These are phyloP conservation scores for Etheostoma cragini DNA, from an alignment of 2,113 vertebrate species.

Conservation along the genomic window DNA sequence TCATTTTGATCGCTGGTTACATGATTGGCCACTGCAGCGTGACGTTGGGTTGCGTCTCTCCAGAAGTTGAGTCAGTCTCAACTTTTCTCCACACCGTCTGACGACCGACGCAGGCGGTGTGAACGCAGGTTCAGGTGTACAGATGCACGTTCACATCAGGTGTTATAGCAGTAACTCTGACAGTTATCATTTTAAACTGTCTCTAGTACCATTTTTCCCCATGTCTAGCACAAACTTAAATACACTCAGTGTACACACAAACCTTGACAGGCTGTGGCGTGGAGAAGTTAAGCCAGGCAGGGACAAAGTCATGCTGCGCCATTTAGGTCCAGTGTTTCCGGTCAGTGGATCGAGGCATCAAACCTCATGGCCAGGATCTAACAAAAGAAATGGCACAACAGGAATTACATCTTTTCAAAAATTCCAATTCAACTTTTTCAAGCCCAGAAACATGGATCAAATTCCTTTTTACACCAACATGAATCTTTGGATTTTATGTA, in stretches of 20 bases:
- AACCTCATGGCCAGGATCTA: slow-evolving; percentile 99
- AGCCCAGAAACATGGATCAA: not conserved
- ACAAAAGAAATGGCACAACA: not conserved
- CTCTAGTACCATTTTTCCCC: not conserved
- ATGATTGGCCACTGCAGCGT: too few species aligned
- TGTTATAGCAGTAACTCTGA: not conserved
- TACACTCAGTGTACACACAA: not conserved
- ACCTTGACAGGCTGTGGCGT: slow-evolving; percentile 99
- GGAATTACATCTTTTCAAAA: not conserved
- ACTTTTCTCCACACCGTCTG: too few species aligned
- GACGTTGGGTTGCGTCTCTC: too few species aligned
- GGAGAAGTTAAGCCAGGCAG: slow-evolving; percentile 99
- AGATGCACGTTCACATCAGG: not conserved
- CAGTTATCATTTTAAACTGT: not conserved
- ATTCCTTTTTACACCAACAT: not conserved
- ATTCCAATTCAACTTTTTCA: not conserved
- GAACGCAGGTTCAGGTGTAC: not conserved
- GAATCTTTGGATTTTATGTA: slow-evolving; percentile 1
- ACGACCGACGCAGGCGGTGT: too few species aligned
- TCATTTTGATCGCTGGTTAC: too few species aligned
- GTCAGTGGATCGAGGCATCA: slow-evolving; percentile 99
- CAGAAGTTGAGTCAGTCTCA: too few species aligned
- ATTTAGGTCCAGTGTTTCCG: slow-evolving; percentile 99
- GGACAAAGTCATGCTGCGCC: slow-evolving; percentile 99
- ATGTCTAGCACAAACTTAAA: not conserved